Percentiles rank a stretch among this genome's conserved stretches.
These are phyloP conservation scores for Moxostoma hubbsi DNA, from an alignment of 2,797 vertebrate species.

Conservation along the genomic window DNA sequence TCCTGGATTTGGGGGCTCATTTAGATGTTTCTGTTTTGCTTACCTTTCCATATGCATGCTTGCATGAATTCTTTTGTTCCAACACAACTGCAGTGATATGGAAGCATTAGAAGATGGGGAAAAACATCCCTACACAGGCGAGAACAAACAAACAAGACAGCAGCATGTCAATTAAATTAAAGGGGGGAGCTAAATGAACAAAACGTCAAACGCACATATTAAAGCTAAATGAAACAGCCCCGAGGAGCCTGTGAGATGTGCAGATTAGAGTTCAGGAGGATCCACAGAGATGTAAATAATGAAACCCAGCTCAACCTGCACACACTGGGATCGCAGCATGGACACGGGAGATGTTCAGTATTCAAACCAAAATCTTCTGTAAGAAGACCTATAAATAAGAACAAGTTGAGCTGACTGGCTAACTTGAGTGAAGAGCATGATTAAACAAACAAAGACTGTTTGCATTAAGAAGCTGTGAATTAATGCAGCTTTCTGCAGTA, in stretches of 20 bases:
- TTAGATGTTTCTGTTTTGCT: not conserved
- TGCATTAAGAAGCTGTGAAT: conserved; percentile 19
- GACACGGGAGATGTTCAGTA: conserved; percentile 43
- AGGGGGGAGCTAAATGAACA: conserved; percentile 72
- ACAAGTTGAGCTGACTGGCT: conserved; percentile 1
- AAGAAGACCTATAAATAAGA: conserved; percentile 5
- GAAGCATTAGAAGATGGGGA: conserved; percentile 44
- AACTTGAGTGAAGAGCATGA: conserved; percentile 33
- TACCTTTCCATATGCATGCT: conserved; percentile 6
- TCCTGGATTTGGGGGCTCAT: not conserved
- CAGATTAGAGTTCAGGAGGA: conserved; percentile 81
- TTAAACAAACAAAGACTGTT: conserved; percentile 6
- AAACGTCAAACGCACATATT: conserved; percentile 83
- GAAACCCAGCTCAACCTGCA: conserved; percentile 65
- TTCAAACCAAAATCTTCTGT: not conserved
- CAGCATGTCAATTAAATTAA: conserved; percentile 78
- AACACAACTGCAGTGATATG: conserved; percentile 3
- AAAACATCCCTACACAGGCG: conserved; percentile 63
- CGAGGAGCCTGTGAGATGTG: conserved; percentile 73
- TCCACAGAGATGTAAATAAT: conserved; percentile 71
- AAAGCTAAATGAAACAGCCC: conserved; percentile 81
- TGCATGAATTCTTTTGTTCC: conserved; percentile 21
- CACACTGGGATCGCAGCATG: conserved; percentile 56
- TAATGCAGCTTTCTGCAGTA: conserved; percentile 29
- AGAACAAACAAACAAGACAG: conserved; percentile 70